Base-by-base conservation (phyloP, 2,797 vertebrate species). In the Pipistrellus pygmaeus region DNA sequence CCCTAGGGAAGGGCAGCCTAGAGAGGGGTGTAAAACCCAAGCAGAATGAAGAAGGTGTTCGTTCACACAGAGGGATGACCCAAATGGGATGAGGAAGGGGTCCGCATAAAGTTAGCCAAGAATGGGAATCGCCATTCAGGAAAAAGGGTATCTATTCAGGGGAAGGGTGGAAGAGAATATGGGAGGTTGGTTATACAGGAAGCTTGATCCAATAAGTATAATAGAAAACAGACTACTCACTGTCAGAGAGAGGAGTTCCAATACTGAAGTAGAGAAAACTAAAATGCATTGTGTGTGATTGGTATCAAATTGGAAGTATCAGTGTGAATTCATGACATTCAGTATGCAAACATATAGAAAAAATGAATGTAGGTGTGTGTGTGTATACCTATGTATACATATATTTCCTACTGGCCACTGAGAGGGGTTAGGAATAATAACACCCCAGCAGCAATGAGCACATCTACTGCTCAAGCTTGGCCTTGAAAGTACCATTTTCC, bases 401-500 rank as follows among this genome's bases (percentile, higher is more conserved):
- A 25, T 32, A 23, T 69, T 69, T 62, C 32, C 57, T 85, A 30
- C 51, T 53, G 8, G 44, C 51, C 85, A 35, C 21, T 87, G 41
- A 82, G 10, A 57, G 44, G 7, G 44, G 46, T 81, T 55, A 75
- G 30, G 85, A 64, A 53, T 30, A 81, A 23, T 6, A 55, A 18
- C 27, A 53, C 6, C 17, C 8, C 23, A 48, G 0, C 5, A 84
- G 62, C 15, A 71, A 0, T 53, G 53, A 91, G n/a, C 18, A 44
- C 38, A 46, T 51, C 25, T 41, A 3, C 35, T 83, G 6, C 14
- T 3, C 41, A 76, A 21, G 13, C 77, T 64, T 64, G 25, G 5
- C 55, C 60, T 92, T 82, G 90, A 30, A 77, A 53, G 57, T 73
- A 85, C 41, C 35, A 21, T 89, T 94, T 92, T 41, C 90, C 15